Base-by-base conservation (phyloP, 1,140 invertebrate genomes). In the Heliconius himera region DNA sequence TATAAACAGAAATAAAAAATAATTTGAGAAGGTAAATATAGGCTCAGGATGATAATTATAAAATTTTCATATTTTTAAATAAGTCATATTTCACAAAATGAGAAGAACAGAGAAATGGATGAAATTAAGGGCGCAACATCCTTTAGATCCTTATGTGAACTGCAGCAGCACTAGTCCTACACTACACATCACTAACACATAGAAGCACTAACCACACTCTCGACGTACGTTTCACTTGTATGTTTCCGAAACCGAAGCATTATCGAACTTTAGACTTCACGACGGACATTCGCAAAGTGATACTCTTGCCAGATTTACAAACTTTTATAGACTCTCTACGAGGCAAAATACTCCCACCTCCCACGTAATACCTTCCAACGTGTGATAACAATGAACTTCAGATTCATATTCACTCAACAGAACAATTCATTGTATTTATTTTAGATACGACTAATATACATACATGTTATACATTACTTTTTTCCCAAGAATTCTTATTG, bases 251-350 rank as follows among this genome's bases (percentile, higher is more conserved):
- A 72, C 76, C 77, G 73, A 66, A 81, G 76, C 80, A 78, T 78
- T 70, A 74, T 81, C 70, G 66, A 77, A 78, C 76, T 78, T 81
- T 78, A 81, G 76, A 81, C 80, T 81, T 51, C 76, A 76, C 80
- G 80, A 60, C 80, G 80, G 80, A 78, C 66, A 78, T 71, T 76
- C 76, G 76, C 70, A 81, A 81, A 81, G 80, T 81, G 80, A 74
- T 73, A 78, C 80, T 70, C 29, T 66, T 78, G 80, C 80, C 80
- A 81, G 77, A 78, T 60, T 74, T 72, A 22, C 51, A 72, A 78
- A 77, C 76, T 81, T 72, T 76, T 81, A 81, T 81, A 78, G 76
- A 77, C 76, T 78, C 71, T 46, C 29, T 51, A 70, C 70, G 41
- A 70, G 75, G 75, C 66, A 71, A 76, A 76, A 76, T 76, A 36